These are phyloP conservation scores for Stichopus chloronotus DNA, from an alignment of 35 echinoderm and acorn worm species.

Conservation along the genomic window DNA sequence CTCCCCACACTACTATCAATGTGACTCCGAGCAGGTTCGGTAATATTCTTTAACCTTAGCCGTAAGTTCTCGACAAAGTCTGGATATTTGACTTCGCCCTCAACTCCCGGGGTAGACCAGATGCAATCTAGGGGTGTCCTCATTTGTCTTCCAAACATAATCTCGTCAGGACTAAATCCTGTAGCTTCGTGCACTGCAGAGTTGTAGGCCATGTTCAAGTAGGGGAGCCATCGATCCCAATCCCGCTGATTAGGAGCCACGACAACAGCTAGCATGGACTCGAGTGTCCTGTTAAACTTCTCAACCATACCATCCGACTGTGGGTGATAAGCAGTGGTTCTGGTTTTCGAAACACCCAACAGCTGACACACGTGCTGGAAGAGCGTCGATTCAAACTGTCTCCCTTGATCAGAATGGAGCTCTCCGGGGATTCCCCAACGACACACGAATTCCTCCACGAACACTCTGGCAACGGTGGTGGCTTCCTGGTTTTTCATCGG, in stretches of 20 bases:
- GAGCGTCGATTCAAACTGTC: conserved; percentile 61
- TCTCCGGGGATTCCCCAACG: conserved; percentile 65
- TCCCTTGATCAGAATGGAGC: conserved; percentile 66
- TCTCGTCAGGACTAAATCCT: conserved; percentile 19
- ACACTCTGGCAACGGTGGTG: conserved; percentile 28
- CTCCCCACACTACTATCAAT: neutral
- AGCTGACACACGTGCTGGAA: conserved; percentile 63
- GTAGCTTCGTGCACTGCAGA: conserved; percentile 38
- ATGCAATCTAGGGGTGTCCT: neutral
- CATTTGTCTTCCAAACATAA: conserved; percentile 54
- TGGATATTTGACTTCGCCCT: neutral
- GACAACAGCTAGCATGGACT: conserved; percentile 21
- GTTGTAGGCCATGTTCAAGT: conserved; percentile 47
- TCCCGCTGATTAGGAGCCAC: neutral
- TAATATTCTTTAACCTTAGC: neutral
- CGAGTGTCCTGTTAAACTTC: neutral
- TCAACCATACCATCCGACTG: conserved; percentile 32
- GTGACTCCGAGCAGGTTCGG: neutral
- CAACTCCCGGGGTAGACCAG: neutral
- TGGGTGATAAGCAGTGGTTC: conserved; percentile 51
- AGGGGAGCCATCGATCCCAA: conserved; percentile 53
- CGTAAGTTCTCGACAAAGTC: neutral
- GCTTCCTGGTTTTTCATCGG: conserved; percentile 1
- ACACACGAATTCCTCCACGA: conserved; percentile 69
- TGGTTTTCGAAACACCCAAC: conserved; percentile 58